These are phyloP conservation scores for Gnatocerus cornutus DNA, from an alignment of 2,888 invertebrate species.

Conservation along the genomic window DNA sequence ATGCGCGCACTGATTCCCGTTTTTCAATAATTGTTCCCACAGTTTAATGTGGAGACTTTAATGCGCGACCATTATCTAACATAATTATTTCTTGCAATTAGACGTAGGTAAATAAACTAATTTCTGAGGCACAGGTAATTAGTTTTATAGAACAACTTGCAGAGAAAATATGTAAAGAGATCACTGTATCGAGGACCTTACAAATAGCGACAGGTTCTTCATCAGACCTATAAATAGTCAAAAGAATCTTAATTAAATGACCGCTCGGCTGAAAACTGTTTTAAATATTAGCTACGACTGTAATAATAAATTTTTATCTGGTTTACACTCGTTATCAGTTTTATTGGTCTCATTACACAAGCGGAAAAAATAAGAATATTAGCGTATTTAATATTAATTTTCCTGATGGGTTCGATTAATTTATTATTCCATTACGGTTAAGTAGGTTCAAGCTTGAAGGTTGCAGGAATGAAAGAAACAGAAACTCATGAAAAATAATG, in stretches of 20 bases:
- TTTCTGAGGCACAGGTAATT: too few relatives aligned
- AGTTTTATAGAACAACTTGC: too few relatives aligned
- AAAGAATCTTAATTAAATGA: constrained; percentile 41
- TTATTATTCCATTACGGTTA: constrained; percentile 5
- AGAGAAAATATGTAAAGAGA: neutral
- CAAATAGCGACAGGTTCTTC: constrained; percentile 18
- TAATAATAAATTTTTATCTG: constrained; percentile 28
- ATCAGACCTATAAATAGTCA: constrained; percentile 37
- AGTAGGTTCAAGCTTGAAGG: constrained; percentile 14
- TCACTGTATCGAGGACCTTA: neutral
- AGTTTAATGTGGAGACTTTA: neutral
- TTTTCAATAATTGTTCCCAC: neutral
- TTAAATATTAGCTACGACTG: constrained; percentile 27
- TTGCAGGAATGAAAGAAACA: constrained; percentile 7
- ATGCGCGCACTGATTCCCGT: too few relatives aligned
- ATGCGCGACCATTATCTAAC: too few relatives aligned
- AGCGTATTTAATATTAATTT: constrained; percentile 6
- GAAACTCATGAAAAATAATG: constrained; percentile 38
- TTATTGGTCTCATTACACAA: constrained; percentile 23
- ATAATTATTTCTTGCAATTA: too few relatives aligned
- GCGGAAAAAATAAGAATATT: constrained; percentile 3
- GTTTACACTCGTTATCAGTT: constrained; percentile 11
- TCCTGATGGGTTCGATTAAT: constrained; percentile 4
- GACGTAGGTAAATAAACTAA: too few relatives aligned
- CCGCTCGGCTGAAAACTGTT: constrained; percentile 12